These are phyloP conservation scores for Rhynchopsitta pachyrhyncha DNA, from an alignment of 2,113 vertebrate genomes.

Conservation along the genomic window DNA sequence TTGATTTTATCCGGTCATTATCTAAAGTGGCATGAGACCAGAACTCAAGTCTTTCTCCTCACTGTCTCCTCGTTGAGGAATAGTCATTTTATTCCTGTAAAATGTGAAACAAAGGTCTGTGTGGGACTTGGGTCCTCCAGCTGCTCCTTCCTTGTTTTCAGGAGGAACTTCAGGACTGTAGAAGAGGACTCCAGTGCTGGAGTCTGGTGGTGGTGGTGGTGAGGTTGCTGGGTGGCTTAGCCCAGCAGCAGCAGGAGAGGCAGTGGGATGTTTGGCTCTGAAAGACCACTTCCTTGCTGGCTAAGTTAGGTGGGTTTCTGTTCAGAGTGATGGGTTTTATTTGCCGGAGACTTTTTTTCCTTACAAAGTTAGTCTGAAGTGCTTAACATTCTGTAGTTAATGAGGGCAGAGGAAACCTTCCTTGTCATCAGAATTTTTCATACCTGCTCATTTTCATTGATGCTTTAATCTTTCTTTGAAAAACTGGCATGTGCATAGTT, in stretches of 20 bases:
- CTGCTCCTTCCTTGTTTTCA: not conserved
- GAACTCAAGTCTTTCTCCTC: not conserved
- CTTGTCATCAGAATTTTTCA: not conserved
- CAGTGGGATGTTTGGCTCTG: not conserved
- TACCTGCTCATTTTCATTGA: not conserved
- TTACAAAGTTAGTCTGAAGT: not conserved
- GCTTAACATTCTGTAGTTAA: not conserved
- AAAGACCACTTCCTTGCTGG: not conserved
- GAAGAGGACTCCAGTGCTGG: not conserved
- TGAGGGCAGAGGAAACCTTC: not conserved
- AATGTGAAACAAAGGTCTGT: not conserved
- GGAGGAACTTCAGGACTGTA: not conserved
- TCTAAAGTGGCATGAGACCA: not conserved
- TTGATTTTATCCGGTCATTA: not conserved
- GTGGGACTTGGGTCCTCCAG: fast-evolving
- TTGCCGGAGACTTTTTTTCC: not conserved
- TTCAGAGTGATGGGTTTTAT: not conserved
- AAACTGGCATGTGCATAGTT: not conserved
- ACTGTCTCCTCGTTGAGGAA: not conserved
- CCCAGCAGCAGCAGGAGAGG: not conserved
- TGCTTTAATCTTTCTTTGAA: not conserved
- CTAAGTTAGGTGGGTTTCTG: not conserved
- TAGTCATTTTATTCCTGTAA: not conserved
- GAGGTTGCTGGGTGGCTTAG: not conserved
- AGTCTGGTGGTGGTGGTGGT: not conserved